These are phyloP conservation scores for Euwallacea similis DNA, from an alignment of 1,140 invertebrate species.

Conservation along the genomic window DNA sequence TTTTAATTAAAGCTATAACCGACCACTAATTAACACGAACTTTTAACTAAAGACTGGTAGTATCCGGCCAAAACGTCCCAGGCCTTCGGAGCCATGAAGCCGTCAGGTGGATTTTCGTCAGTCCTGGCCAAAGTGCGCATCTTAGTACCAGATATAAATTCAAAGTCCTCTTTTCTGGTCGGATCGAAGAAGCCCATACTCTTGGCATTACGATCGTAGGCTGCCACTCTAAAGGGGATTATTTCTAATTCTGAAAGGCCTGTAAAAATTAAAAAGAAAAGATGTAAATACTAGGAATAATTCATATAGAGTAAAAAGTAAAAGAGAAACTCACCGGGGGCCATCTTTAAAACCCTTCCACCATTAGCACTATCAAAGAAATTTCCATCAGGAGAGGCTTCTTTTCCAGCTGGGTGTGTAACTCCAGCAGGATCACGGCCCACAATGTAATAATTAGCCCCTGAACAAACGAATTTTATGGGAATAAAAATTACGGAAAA, in stretches of 20 bases:
- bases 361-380: conserved; percentile 94
- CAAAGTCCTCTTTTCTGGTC: conserved; percentile 85
- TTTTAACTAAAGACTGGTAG: conserved; percentile 63
- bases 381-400: conserved; percentile 71
- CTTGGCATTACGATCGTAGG: conserved; percentile 84
- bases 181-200: conserved; percentile 96
- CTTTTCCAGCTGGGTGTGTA: conserved; percentile 79
- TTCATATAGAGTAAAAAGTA: too few relatives aligned
- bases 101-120: conserved; percentile 86
- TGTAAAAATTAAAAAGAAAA: conserved; percentile 6
- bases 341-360: conserved; percentile 86
- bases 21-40: conserved; percentile 4
- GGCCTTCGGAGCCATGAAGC: conserved; percentile 95
- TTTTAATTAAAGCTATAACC: too few relatives aligned
- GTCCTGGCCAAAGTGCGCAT: conserved; percentile 86
- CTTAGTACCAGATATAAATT: conserved; percentile 97
- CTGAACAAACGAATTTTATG: conserved; percentile 59
- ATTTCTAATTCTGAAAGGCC: conserved; percentile 71
- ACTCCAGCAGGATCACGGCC: conserved; percentile 98
- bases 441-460: conserved; percentile 98
- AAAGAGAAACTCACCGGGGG: conserved; percentile 67
- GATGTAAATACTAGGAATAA: too few relatives aligned
- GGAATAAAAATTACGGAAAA: too few relatives aligned
- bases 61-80: conserved; percentile 91
- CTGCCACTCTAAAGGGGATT: conserved; percentile 96